Conservation (phyloP, 2,888 invertebrate genomes). For the Morpho helenor region DNA sequence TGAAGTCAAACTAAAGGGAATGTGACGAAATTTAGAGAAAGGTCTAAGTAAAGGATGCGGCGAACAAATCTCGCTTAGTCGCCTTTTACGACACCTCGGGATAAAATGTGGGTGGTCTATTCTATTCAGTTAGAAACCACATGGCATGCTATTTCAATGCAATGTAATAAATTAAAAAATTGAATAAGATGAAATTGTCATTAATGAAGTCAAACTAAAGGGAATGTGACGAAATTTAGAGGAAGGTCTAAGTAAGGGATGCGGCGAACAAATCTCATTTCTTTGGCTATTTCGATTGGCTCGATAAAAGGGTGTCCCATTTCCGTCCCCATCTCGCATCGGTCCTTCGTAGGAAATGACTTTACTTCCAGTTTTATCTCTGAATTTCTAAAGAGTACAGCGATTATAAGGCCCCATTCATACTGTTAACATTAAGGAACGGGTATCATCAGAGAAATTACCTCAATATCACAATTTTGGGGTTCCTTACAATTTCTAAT, state of each 20-base stretch:
- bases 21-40: not conserved
- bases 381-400: conserved; percentile 39
- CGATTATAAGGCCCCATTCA: conserved; percentile 30
- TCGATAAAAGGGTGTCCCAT: conserved; percentile 59
- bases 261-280: conserved; percentile 38
- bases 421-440: conserved; percentile 20
- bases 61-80: conserved; percentile 31
- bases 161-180: too few species aligned
- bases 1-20: too few species aligned
- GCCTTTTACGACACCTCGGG: too few species aligned
- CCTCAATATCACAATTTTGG: conserved; percentile 20
- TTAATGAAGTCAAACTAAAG: too few species aligned
- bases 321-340: conserved; percentile 51
- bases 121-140: too few species aligned
- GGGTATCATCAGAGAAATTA: conserved; percentile 20
- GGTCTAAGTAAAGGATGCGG: conserved; percentile 14
- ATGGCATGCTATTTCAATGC: too few species aligned
- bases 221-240: too few species aligned
- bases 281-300: conserved; percentile 48
- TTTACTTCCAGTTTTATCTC: conserved; percentile 43
- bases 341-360: conserved; percentile 50
- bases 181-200: too few species aligned
- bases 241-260: conserved; percentile 11
- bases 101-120: too few species aligned
- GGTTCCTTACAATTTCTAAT: conserved; percentile 6